A percentile compares a stretch with the other conserved stretches of the same genome.
Evolutionary conservation across 2,113 vertebrate species (phyloP).

Genomic region (Mirza zaza): DNA sequence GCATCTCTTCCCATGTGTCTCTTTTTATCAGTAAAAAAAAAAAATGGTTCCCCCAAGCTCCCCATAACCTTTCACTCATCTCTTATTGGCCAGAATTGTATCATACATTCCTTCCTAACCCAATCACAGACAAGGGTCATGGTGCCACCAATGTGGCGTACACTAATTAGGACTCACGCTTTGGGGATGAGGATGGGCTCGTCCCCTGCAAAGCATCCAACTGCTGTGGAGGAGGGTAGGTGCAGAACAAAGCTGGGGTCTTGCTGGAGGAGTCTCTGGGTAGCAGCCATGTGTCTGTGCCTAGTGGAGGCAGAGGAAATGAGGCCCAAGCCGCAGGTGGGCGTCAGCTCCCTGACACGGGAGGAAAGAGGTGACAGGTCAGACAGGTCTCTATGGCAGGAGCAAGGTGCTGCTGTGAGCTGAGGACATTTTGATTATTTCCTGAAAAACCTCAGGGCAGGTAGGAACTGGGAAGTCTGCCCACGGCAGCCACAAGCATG

Average conservation of each 20-base stretch:
- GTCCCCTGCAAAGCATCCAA: background rate
- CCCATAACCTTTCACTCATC: background rate
- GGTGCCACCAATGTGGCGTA: no score
- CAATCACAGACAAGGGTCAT: background rate
- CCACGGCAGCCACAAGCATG: background rate
- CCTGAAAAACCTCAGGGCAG: background rate
- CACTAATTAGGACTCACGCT: background rate
- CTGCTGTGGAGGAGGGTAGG: background rate
- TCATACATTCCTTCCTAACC: background rate
- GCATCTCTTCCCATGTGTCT: background rate
- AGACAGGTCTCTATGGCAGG: background rate
- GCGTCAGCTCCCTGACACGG: fast-evolving
- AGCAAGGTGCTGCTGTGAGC: background rate
- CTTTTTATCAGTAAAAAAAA: background rate
- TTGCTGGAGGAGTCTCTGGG: no score
- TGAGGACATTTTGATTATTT: background rate
- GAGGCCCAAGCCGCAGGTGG: background rate
- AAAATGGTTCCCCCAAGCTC: background rate
- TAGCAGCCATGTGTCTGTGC: background rate
- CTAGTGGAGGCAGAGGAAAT: background rate
- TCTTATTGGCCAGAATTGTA: background rate
- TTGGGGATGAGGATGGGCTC: background rate
- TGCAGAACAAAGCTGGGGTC: background rate
- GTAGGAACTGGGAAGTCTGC: background rate
- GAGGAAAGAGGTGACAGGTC: background rate